A percentile compares a stretch with the other conserved stretches of the same genome.
phyloP scores from a whole-genome alignment of 2,113 vertebrate species.

The Vanacampus margaritifer region DNA sequence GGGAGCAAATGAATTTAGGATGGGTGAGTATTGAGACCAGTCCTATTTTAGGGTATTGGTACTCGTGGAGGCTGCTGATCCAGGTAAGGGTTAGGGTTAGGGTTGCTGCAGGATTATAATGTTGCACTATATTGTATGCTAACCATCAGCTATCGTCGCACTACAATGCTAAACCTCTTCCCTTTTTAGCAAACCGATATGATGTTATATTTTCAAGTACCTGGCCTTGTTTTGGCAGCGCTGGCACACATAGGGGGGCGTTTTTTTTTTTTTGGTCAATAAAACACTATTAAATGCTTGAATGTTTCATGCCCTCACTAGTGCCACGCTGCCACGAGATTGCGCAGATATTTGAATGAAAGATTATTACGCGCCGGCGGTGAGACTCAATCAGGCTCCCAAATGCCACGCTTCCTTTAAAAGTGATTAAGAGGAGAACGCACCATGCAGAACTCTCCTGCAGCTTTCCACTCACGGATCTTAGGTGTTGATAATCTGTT shows the following conservation, averaged over 20 bases:
- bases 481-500: constrained; percentile 48
- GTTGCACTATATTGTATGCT: constrained; percentile 20
- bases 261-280: constrained; percentile 66
- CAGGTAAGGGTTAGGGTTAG: too few species aligned
- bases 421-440: constrained; percentile 64
- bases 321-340: constrained; percentile 63
- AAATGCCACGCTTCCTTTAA: constrained; percentile 58
- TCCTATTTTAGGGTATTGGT: too few species aligned
- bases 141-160: constrained; percentile 40
- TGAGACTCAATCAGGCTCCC: constrained; percentile 67
- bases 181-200: too few species aligned
- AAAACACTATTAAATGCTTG: constrained; percentile 73
- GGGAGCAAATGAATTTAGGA: too few species aligned
- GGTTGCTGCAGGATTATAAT: too few species aligned
- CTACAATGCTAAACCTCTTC: constrained; percentile 26
- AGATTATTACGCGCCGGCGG: constrained; percentile 67
- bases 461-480: constrained; percentile 51
- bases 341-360: constrained; percentile 69
- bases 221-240: constrained; percentile 52
- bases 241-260: constrained; percentile 53
- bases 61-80: too few species aligned
- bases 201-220: too few species aligned
- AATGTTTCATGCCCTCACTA: constrained; percentile 61
- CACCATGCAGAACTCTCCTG: constrained; percentile 59
- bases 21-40: too few species aligned